Conservation (phyloP, 2,797 vertebrate species). For the Lacerta viridis region DNA sequence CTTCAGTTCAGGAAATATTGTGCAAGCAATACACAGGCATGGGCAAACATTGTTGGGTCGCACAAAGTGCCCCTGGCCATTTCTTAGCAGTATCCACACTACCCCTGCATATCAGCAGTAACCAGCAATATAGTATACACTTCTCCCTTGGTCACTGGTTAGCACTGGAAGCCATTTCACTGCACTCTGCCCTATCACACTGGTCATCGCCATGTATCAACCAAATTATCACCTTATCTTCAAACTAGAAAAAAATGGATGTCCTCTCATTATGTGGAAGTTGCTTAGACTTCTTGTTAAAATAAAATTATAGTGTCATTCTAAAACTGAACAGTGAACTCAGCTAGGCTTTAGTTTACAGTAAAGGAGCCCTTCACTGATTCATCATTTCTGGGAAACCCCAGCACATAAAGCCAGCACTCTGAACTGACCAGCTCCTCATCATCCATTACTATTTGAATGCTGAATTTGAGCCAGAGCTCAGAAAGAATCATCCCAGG, state of each 20-base stretch:
- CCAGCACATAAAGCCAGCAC: background rate
- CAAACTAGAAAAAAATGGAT: background rate
- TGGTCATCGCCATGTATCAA: background rate
- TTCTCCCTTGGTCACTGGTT: background rate
- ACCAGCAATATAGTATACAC: background rate
- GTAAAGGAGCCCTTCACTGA: conserved; percentile 33
- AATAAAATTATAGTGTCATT: conserved; percentile 51
- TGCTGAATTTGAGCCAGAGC: background rate
- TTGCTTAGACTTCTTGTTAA: conserved; percentile 42
- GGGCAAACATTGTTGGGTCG: background rate
- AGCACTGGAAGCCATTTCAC: background rate
- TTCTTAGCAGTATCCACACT: background rate
- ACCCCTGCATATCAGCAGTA: too few relatives aligned
- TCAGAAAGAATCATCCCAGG: background rate
- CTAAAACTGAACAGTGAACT: background rate
- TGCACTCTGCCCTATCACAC: background rate
- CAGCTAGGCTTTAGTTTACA: conserved; percentile 37
- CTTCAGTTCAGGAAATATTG: background rate
- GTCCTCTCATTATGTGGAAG: conserved; percentile 23
- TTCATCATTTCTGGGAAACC: conserved; percentile 39
- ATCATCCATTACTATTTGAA: background rate
- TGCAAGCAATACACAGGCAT: background rate
- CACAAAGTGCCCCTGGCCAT: background rate
- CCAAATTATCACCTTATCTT: conserved; percentile 24
- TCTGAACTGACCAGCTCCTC: background rate